Evolutionary conservation across 2,797 vertebrate genomes (phyloP).

Genomic region (Acipenser ruthenus): DNA sequence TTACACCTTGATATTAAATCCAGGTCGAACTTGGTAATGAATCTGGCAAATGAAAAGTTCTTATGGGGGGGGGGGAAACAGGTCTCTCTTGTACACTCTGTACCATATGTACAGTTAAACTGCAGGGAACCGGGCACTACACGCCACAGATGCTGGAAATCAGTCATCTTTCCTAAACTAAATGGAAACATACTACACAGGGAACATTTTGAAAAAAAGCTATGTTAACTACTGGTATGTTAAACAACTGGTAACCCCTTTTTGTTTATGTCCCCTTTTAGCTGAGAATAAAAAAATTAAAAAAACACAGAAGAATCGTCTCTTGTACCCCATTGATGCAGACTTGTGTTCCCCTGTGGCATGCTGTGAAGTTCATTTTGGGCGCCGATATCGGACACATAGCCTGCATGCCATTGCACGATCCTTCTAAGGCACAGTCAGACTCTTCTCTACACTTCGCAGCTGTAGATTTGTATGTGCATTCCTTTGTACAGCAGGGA

Average conservation of each 20-base stretch:
- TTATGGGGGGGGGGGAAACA: too few species aligned
- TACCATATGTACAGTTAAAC: too few species aligned
- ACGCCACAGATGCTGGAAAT: too few species aligned
- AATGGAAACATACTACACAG: too few species aligned
- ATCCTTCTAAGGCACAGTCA: constrained; percentile 74
- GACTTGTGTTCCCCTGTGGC: constrained; percentile 84
- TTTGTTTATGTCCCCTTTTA: too few species aligned
- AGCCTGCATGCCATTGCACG: constrained; percentile 67
- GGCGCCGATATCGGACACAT: constrained; percentile 74
- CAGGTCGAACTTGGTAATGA: constrained; percentile 8
- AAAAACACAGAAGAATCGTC: not conserved
- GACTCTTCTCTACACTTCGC: constrained; percentile 72
- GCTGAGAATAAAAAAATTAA: constrained; percentile 17
- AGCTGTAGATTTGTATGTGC: constrained; percentile 50
- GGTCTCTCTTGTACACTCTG: too few species aligned
- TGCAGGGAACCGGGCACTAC: too few species aligned
- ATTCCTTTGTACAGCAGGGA: constrained; percentile 75
- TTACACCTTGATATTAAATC: not conserved
- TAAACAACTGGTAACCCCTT: too few species aligned
- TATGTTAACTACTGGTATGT: too few species aligned
- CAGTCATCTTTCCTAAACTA: too few species aligned
- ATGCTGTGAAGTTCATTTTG: constrained; percentile 76
- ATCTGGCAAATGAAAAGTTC: too few species aligned
- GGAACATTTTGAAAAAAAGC: too few species aligned
- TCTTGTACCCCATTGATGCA: constrained; percentile 81